phyloP scores from a whole-genome alignment of 2,113 vertebrate species.

The Pleuronectes platessa region DNA sequence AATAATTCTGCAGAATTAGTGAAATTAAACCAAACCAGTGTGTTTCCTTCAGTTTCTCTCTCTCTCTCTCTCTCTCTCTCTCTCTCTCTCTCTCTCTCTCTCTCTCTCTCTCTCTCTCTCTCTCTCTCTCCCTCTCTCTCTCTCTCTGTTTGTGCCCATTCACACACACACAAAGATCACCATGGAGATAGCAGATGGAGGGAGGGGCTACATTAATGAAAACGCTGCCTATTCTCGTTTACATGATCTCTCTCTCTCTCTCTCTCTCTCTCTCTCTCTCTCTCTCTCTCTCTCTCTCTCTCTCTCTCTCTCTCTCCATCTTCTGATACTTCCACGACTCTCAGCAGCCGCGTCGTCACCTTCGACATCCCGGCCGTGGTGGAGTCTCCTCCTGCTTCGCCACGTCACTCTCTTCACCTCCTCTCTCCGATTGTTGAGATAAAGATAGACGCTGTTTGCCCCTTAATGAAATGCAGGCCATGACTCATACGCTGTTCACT shows the following conservation, averaged over 20 bases:
- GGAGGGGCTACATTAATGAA: constrained; percentile 23
- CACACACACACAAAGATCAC: constrained; percentile 39
- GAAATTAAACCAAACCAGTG: constrained; percentile 19
- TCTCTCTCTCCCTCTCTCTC: too few relatives aligned
- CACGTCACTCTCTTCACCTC: constrained; percentile 8
- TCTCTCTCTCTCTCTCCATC: neutral
- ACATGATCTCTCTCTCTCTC: constrained; percentile 5
- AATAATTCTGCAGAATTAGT: constrained; percentile 9
- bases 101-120: too few relatives aligned
- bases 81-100: too few relatives aligned
- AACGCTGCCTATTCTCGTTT: constrained; percentile 16
- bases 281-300: neutral
- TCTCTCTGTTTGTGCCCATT: too few relatives aligned
- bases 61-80: too few relatives aligned
- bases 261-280: neutral
- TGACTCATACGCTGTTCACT: constrained; percentile 64
- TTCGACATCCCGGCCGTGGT: neutral
- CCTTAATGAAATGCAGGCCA: constrained; percentile 56
- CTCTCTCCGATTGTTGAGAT: constrained; percentile 33
- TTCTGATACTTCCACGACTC: neutral
- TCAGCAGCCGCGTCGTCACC: neutral
- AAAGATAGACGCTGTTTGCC: constrained; percentile 38
- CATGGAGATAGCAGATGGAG: constrained; percentile 49
- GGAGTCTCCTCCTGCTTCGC: neutral
- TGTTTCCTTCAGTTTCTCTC: neutral